These are phyloP conservation scores for Micrasema minimum DNA, from an alignment of 1,140 invertebrate genomes.

Conservation along the genomic window DNA sequence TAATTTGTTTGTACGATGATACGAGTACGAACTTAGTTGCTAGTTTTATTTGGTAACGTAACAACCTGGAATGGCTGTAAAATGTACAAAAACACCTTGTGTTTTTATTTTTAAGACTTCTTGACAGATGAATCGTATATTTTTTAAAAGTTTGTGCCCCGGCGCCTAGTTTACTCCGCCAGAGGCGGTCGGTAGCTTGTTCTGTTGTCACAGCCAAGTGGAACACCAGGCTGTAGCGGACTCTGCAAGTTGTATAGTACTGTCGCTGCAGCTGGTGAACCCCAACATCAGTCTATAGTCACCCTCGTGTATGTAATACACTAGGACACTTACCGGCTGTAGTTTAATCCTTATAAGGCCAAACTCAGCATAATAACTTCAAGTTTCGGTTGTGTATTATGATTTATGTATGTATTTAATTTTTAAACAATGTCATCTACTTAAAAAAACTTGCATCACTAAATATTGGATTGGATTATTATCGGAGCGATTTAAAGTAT, in stretches of 20 bases:
- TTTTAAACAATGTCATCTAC: constrained; percentile 6
- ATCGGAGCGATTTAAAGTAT: neutral
- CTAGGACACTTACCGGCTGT: neutral
- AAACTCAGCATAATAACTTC: constrained; percentile 6
- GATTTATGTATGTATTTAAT: constrained; percentile 11
- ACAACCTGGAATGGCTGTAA: constrained; percentile 38
- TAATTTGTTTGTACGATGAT: constrained; percentile 43
- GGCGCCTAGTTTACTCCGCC: too few species aligned
- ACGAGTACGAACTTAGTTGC: constrained; percentile 20
- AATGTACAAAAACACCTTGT: constrained; percentile 39
- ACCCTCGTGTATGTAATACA: too few species aligned
- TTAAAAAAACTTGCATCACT: constrained; percentile 17
- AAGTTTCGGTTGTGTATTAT: constrained; percentile 33
- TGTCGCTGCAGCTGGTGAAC: neutral
- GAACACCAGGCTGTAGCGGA: neutral
- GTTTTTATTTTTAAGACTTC: constrained; percentile 24
- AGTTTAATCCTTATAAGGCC: too few species aligned
- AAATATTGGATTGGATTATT: constrained; percentile 13
- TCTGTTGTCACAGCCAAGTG: neutral
- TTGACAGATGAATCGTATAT: constrained; percentile 13
- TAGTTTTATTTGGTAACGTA: constrained; percentile 47
- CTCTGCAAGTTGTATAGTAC: neutral
- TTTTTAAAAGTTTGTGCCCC: neutral
- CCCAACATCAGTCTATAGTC: neutral
- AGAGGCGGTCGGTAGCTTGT: too few species aligned